Evolutionary conservation across 2,113 vertebrate species (phyloP).

Genomic region (Ctenodactylus gundi): DNA sequence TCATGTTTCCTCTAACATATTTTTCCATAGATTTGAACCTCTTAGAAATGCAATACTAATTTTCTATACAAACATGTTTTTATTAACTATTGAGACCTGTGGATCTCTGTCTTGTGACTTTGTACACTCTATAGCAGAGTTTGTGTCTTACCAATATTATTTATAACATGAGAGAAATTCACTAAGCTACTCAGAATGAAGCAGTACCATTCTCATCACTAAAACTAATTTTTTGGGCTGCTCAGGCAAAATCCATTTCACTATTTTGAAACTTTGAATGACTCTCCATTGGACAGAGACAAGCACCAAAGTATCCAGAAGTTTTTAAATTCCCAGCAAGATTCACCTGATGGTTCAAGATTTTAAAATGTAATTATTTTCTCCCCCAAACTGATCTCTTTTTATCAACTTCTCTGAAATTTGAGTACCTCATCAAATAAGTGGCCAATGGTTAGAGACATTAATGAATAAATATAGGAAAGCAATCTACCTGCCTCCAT

Average conservation of each 20-base stretch:
- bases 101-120: neutral
- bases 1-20: neutral
- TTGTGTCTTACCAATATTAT: neutral
- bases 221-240: neutral
- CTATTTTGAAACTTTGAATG: constrained; percentile 35
- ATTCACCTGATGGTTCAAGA: neutral
- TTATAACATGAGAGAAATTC: neutral
- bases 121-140: neutral
- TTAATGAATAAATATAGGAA: neutral
- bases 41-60: constrained; percentile 1
- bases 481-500: neutral
- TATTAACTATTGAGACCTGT: neutral
- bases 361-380: neutral
- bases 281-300: neutral
- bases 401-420: neutral
- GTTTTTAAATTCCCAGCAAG: neutral
- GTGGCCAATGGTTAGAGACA: neutral
- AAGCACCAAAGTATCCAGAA: neutral
- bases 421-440: neutral
- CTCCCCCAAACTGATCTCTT: neutral
- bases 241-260: neutral
- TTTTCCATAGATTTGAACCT: neutral
- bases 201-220: neutral
- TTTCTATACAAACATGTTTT: neutral
- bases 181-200: neutral